Conservation (phyloP, 2,888 invertebrate genomes). For the Bursaphelenchus okinawaensis region DNA sequence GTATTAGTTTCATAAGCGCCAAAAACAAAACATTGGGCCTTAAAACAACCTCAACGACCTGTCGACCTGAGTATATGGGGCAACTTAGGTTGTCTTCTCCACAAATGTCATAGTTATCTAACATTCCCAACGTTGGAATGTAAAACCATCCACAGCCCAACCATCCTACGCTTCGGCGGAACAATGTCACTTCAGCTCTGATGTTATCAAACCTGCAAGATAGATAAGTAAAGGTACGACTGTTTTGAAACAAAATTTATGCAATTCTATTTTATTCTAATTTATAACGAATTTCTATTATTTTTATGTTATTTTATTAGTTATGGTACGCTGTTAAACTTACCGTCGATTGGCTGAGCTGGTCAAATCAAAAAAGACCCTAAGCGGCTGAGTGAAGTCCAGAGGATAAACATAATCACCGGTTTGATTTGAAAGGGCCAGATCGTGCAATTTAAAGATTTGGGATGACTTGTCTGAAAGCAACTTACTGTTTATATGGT, state of each 20-base stretch:
- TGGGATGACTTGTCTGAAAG: conserved; percentile 22
- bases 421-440: conserved; percentile 45
- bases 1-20: conserved; percentile 23
- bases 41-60: conserved; percentile 47
- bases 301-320: neutral
- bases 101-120: conserved; percentile 37
- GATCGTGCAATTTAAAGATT: conserved; percentile 47
- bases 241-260: neutral
- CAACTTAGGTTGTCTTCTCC: conserved; percentile 28
- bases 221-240: neutral
- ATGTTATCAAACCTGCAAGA: conserved; percentile 44
- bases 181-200: conserved; percentile 45
- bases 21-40: conserved; percentile 42
- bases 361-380: conserved; percentile 50
- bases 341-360: conserved; percentile 41
- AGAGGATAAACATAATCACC: conserved; percentile 49
- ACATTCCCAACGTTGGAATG: conserved; percentile 45
- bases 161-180: conserved; percentile 48
- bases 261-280: neutral
- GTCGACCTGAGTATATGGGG: conserved; percentile 36
- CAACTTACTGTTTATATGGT: too few relatives aligned
- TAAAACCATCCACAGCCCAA: conserved; percentile 54
- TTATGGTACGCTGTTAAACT: too few relatives aligned
- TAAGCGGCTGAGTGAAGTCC: conserved; percentile 36
- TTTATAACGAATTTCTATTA: neutral